Percentiles rank a stretch among this genome's conserved stretches.
phyloP scores from a whole-genome alignment of 2,888 invertebrate genomes.

The Mythimna albipuncta region DNA sequence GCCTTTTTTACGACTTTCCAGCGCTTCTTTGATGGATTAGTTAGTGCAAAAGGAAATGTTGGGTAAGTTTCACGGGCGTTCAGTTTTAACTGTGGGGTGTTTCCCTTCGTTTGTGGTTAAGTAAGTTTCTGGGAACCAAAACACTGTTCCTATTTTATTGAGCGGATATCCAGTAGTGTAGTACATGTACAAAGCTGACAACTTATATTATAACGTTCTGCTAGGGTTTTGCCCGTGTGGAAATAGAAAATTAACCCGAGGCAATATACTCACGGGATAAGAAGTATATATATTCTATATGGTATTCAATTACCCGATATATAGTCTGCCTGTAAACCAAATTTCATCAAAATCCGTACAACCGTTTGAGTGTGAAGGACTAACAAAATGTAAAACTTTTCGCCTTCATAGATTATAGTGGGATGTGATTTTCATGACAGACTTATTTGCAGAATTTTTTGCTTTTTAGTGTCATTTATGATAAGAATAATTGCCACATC shows the following conservation, averaged over 20 bases:
- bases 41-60: conserved; percentile 51
- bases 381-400: too few species aligned
- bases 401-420: too few species aligned
- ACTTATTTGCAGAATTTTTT: too few species aligned
- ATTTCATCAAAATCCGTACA: too few species aligned
- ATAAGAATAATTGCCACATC: conserved; percentile 1
- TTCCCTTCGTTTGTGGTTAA: conserved; percentile 28
- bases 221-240: neutral
- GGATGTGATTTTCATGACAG: too few species aligned
- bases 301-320: too few species aligned
- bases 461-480: neutral
- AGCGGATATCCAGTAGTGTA: conserved; percentile 43
- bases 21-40: conserved; percentile 51
- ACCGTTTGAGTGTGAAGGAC: too few species aligned
- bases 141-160: conserved; percentile 34
- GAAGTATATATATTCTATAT: too few species aligned
- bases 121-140: conserved; percentile 33
- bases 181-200: conserved; percentile 6
- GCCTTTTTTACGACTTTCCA: conserved; percentile 42
- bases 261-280: neutral
- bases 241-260: neutral
- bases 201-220: neutral
- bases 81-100: conserved; percentile 36
- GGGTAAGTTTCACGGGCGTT: conserved; percentile 46
- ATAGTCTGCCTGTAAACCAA: too few species aligned